These are phyloP conservation scores for Fringilla coelebs DNA, from an alignment of 2,797 vertebrate genomes.

Conservation along the genomic window DNA sequence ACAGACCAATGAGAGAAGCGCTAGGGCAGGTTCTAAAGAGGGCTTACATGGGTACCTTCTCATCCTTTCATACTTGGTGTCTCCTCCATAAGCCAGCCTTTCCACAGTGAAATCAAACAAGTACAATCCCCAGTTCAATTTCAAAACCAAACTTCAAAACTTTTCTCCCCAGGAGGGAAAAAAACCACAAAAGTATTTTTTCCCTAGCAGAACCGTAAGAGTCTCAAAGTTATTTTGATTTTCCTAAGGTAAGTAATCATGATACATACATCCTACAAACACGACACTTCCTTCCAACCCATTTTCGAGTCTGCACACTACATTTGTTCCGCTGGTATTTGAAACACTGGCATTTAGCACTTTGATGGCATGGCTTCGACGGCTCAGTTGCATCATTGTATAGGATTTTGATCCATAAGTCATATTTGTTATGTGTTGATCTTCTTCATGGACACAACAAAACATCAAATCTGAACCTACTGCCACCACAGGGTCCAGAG, in stretches of 20 bases:
- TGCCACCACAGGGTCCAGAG: constrained; percentile 68
- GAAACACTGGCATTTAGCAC: constrained; percentile 67
- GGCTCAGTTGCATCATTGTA: constrained; percentile 56
- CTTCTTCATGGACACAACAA: constrained; percentile 71
- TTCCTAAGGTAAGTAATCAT: background rate
- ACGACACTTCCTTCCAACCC: constrained; percentile 68
- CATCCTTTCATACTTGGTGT: background rate
- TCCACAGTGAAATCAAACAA: background rate
- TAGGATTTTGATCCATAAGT: background rate
- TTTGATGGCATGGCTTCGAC: constrained; percentile 64
- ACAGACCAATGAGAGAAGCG: background rate
- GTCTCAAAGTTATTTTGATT: background rate
- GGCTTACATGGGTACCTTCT: background rate
- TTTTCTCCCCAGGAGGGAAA: background rate
- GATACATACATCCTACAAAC: constrained; percentile 78
- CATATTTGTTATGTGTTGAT: background rate
- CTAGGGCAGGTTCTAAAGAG: background rate
- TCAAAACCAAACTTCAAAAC: background rate
- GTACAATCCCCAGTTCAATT: background rate
- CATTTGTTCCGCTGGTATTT: constrained; percentile 68
- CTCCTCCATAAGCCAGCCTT: background rate
- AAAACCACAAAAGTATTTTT: background rate
- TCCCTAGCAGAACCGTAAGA: background rate
- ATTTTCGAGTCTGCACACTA: constrained; percentile 26
- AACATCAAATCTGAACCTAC: constrained; percentile 74